Conservation (phyloP, 2,113 vertebrate genomes). For the Tragulus kanchil region DNA sequence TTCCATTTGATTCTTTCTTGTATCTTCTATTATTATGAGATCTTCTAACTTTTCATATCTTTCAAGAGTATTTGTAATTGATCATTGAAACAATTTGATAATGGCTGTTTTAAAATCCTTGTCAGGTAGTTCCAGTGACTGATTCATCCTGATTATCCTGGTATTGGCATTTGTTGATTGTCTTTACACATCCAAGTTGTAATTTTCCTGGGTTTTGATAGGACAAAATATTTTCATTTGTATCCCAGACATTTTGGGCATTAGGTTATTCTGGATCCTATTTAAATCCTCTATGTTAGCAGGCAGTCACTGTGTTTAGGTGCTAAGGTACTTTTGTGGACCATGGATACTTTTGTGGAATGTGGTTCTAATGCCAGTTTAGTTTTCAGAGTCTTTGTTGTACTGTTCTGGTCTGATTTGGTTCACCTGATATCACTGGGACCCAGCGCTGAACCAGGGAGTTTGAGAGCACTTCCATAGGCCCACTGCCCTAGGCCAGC, state of each 20-base stretch:
- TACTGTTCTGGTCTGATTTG: conserved; percentile 17
- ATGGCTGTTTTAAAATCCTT: conserved; percentile 52
- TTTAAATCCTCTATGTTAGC: conserved; percentile 46
- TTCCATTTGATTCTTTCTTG: conserved; percentile 40
- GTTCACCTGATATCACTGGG: background rate
- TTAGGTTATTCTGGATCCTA: conserved; percentile 47
- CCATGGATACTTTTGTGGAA: background rate
- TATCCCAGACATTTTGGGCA: conserved; percentile 19
- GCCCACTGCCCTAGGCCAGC: background rate
- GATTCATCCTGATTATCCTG: conserved; percentile 8
- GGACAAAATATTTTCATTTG: conserved; percentile 45
- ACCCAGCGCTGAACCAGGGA: background rate
- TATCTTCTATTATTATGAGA: conserved; percentile 16
- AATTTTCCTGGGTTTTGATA: conserved; percentile 48
- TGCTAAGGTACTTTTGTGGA: background rate
- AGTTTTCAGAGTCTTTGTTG: conserved; percentile 35
- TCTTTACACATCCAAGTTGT: conserved; percentile 36
- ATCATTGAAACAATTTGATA: conserved; percentile 59
- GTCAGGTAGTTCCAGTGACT: conserved; percentile 31
- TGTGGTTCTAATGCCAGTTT: conserved; percentile 25
- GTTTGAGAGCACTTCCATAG: background rate
- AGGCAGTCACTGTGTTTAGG: background rate
- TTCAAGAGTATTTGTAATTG: conserved; percentile 42
- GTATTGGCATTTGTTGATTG: background rate
- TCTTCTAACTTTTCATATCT: conserved; percentile 38